phyloP scores from a whole-genome alignment of 2,888 invertebrate species.

The Cetonia aurata region DNA sequence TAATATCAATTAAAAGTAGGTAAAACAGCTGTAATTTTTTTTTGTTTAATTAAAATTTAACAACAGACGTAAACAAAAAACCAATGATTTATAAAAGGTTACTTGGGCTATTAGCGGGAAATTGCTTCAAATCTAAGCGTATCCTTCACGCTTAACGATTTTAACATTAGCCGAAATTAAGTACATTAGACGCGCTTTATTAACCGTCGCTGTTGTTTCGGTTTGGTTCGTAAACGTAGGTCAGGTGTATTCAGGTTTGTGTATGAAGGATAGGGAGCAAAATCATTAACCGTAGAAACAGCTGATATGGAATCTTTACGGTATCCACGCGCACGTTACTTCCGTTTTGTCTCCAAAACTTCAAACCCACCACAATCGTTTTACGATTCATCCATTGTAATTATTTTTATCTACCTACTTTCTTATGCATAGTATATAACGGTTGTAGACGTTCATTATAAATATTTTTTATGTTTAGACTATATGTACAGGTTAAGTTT shows the following conservation, averaged over 20 bases:
- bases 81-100: conserved; percentile 6
- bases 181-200: conserved; percentile 29
- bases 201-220: conserved; percentile 35
- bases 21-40: too few relatives aligned
- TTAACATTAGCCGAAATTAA: conserved; percentile 31
- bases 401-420: too few relatives aligned
- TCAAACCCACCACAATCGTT: too few relatives aligned
- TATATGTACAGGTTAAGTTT: too few relatives aligned
- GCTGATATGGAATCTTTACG: conserved; percentile 54
- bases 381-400: too few relatives aligned
- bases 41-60: too few relatives aligned
- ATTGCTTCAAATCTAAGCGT: conserved; percentile 14
- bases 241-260: conserved; percentile 49
- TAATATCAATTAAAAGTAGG: too few relatives aligned
- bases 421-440: too few relatives aligned
- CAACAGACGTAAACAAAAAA: background rate
- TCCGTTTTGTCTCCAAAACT: conserved; percentile 46
- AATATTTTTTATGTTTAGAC: too few relatives aligned
- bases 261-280: conserved; percentile 21
- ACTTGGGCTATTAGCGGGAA: conserved; percentile 3
- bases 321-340: conserved; percentile 49
- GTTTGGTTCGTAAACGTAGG: conserved; percentile 46
- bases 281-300: conserved; percentile 50
- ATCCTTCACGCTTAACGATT: conserved; percentile 33
- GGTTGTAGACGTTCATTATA: too few relatives aligned